Evolutionary conservation across 2,888 invertebrate species (phyloP).

Genomic region (Drosophila barbarae): DNA sequence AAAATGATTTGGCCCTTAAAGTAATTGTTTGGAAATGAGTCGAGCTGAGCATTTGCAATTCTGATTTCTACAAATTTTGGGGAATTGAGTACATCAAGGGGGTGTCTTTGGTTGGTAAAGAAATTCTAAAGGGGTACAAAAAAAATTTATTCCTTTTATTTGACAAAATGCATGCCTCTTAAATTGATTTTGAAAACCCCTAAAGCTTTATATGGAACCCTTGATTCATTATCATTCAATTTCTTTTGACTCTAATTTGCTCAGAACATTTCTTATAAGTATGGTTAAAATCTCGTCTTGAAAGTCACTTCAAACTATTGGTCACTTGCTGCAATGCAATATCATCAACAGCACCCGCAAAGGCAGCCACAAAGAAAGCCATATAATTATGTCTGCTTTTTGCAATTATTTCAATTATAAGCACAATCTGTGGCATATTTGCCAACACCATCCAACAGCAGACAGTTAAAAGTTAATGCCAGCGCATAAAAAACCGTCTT

Average conservation of each 20-base stretch:
- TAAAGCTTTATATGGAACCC: background rate
- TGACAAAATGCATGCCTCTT: background rate
- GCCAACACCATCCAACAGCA: constrained; percentile 39
- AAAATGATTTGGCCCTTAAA: constrained; percentile 37
- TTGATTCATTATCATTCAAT: background rate
- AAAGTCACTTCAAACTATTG: background rate
- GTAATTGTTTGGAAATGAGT: constrained; percentile 12
- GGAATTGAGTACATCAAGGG: background rate
- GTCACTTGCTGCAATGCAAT: too few relatives aligned
- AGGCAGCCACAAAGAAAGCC: constrained; percentile 38
- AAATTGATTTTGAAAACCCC: background rate
- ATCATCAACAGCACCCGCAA: background rate
- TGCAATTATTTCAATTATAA: constrained; percentile 71
- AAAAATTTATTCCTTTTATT: background rate
- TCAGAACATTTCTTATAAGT: background rate
- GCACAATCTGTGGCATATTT: constrained; percentile 66
- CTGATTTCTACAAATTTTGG: background rate
- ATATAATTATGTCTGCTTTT: constrained; percentile 67
- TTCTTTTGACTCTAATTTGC: background rate
- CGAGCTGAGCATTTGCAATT: constrained; percentile 2
- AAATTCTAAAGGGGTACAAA: background rate
- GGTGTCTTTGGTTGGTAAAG: too few relatives aligned
- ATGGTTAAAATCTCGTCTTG: background rate
- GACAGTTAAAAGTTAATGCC: constrained; percentile 52
- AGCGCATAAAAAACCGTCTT: constrained; percentile 46